Conservation (phyloP, 2,888 invertebrate species). For the Sinohyriopsis cumingii region DNA sequence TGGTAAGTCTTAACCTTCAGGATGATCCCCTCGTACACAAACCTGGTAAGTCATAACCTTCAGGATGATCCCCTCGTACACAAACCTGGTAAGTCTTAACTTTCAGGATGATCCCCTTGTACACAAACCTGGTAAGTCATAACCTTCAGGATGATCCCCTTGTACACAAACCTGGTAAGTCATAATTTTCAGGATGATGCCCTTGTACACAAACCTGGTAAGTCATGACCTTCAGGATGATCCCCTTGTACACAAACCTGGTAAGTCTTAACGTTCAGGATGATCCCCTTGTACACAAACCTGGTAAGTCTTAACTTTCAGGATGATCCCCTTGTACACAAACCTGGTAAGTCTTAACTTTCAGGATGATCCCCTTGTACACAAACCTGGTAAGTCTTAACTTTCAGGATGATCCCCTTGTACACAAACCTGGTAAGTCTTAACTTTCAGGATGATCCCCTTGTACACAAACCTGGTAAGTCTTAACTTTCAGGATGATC, state of each 20-base stretch:
- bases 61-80: conserved; percentile 75
- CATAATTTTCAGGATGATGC: conserved; percentile 75
- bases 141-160: conserved; percentile 76
- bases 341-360: conserved; percentile 74
- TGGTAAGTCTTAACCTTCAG: conserved; percentile 73
- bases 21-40: conserved; percentile 75
- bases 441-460: conserved; percentile 75
- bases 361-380: conserved; percentile 75
- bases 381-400: conserved; percentile 73
- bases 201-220: conserved; percentile 75
- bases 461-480: conserved; percentile 75
- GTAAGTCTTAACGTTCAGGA: conserved; percentile 72
- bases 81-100: conserved; percentile 72
- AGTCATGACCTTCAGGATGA: conserved; percentile 74
- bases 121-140: conserved; percentile 73
- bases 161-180: conserved; percentile 74
- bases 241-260: conserved; percentile 74
- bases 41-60: conserved; percentile 74
- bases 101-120: conserved; percentile 76
- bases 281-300: conserved; percentile 75
- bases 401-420: conserved; percentile 76
- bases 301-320: conserved; percentile 74
- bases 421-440: conserved; percentile 74
- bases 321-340: conserved; percentile 74
- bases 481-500: conserved; percentile 75